Evolutionary conservation across 2,797 vertebrate genomes (phyloP).

Genomic region (Mareca strepera): DNA sequence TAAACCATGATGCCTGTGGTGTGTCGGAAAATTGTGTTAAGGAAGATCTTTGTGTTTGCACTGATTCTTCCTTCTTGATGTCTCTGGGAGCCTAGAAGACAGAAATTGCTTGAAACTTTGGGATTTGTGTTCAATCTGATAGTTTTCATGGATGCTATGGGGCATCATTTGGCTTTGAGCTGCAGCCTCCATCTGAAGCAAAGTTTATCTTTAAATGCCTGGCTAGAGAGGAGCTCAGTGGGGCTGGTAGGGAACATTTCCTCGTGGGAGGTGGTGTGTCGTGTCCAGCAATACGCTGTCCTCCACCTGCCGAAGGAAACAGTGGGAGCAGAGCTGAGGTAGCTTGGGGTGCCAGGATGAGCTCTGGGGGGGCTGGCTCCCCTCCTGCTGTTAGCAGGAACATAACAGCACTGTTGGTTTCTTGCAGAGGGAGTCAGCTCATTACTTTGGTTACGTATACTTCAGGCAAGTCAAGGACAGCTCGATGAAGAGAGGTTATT

Average conservation of each 20-base stretch:
- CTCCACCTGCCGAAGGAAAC: neutral
- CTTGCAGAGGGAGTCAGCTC: conserved; percentile 85
- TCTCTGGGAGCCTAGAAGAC: neutral
- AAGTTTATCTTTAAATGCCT: neutral
- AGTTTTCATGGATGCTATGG: accelerated
- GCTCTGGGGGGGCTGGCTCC: neutral
- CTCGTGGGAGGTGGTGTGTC: neutral
- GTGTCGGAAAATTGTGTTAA: neutral
- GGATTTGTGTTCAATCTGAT: too few species aligned
- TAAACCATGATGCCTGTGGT: neutral
- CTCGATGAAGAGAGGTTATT: conserved; percentile 93
- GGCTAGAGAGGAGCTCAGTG: accelerated
- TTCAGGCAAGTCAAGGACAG: conserved; percentile 95
- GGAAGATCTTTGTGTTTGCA: neutral
- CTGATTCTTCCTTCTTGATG: neutral
- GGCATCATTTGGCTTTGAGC: neutral
- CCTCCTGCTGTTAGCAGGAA: neutral
- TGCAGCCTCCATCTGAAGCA: neutral
- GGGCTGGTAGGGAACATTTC: neutral
- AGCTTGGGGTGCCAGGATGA: neutral
- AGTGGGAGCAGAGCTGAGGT: neutral
- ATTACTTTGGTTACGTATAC: conserved; percentile 94
- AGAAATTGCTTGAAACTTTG: accelerated
- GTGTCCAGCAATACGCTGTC: neutral
- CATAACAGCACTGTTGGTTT: neutral